Base-by-base conservation (phyloP, 2,888 invertebrate species). In the Hemistola chrysoprasaria region DNA sequence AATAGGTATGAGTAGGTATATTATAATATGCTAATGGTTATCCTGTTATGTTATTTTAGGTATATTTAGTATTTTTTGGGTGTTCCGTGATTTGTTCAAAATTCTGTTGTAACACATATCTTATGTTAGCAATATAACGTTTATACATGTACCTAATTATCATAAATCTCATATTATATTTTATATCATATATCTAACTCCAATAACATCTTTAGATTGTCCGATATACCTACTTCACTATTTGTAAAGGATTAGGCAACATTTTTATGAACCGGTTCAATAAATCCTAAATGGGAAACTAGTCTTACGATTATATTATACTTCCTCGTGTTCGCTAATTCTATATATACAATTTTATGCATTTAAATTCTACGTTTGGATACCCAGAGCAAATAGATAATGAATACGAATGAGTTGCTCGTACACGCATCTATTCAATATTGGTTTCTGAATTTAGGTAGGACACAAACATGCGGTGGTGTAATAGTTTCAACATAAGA, bases 401-500 rank as follows among this genome's bases (percentile, higher is more conserved):
- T 32, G 47, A 47, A 30, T 44, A 25, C 35, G 34, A 36, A 47
- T 39, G 41, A 50, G 44, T 46, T 45, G 43, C 22, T 9, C 32
- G 44, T 44, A 52, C 54, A 50, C 32, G 22, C 23, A 42, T 29
- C 38, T 40, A 45, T 16, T 16, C 16, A 16, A 16, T 16, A 16
- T 40, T 20, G 29, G 35, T 48, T 35, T 52, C 40, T 33, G 43
- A 29, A 33, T 48, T 43, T 39, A 46, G 40, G 42, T 53, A 53
- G 39, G 53, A 58, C 51, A 60, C 58, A 63, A 65, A 63, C 63
- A 62, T 43, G 58, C 50, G 51, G 54, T 71, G 65, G 59, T 63
- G 70, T 69, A 72, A 77, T 56, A 65, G 62, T 76, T 77, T 70
- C 73, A 46, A 65, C 68, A 76, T 57, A 53, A 41, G 61, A 71